Conservation (phyloP, 2,888 invertebrate genomes). For the Netelia fuscicornis region DNA sequence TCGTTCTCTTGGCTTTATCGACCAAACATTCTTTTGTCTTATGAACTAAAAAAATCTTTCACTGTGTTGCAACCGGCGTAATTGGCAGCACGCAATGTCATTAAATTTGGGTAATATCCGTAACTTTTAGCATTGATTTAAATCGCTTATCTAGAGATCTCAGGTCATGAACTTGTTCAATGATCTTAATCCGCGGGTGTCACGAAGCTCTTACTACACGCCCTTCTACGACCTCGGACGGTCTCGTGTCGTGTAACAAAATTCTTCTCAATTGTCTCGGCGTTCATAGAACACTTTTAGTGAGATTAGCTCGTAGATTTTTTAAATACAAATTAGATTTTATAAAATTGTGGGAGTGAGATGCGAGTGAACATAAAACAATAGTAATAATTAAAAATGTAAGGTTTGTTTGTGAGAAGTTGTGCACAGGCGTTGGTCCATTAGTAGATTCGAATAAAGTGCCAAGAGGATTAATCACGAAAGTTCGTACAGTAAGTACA, state of each 20-base stretch:
- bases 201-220: neutral
- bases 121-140: constrained; percentile 52
- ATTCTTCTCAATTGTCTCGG: constrained; percentile 46
- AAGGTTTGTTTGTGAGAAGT: neutral
- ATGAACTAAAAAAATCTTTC: neutral
- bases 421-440: neutral
- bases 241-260: constrained; percentile 30
- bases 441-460: constrained; percentile 45
- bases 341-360: too few species aligned
- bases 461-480: constrained; percentile 45
- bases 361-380: too few species aligned
- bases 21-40: neutral
- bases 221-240: constrained; percentile 22
- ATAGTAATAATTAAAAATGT: neutral
- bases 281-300: constrained; percentile 17
- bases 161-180: constrained; percentile 58
- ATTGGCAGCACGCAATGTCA: constrained; percentile 5
- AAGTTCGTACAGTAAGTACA: constrained; percentile 2
- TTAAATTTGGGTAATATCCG: constrained; percentile 41
- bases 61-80: neutral
- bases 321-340: neutral
- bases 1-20: too few species aligned
- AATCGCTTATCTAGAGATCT: constrained; percentile 58
- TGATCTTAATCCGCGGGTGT: constrained; percentile 56
- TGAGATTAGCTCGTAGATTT: neutral